A percentile compares a stretch with the other conserved stretches of the same genome.
Conservation (phyloP, 2,888 invertebrate species). For the Lepidocyrtinus sp. region DNA sequence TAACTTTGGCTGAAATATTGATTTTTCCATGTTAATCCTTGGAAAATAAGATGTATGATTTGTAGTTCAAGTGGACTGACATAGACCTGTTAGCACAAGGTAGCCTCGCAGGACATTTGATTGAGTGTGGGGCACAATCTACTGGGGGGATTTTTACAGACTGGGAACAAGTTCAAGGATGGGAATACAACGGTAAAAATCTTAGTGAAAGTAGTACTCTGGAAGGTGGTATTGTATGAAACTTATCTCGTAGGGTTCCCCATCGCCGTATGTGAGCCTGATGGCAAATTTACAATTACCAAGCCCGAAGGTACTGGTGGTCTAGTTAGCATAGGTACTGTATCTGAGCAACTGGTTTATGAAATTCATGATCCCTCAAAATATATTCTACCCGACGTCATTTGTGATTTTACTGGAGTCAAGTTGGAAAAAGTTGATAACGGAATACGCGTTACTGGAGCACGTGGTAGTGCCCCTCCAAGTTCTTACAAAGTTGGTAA, state of each 20-base stretch:
- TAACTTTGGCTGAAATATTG: not conserved
- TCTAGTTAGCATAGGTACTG: conserved; percentile 73
- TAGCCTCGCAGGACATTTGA: conserved; percentile 75
- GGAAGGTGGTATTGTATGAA: no score
- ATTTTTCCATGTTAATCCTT: not conserved
- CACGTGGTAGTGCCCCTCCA: conserved; percentile 73
- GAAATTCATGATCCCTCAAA: conserved; percentile 74
- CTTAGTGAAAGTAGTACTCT: no score
- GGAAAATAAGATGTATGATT: no score
- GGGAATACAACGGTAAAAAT: conserved; percentile 71
- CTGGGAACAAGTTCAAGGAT: conserved; percentile 73
- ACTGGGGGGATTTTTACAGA: conserved; percentile 75
- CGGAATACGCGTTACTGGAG: conserved; percentile 73
- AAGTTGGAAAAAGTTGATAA: conserved; percentile 67
- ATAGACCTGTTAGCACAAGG: conserved; percentile 73
- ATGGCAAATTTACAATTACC: conserved; percentile 73
- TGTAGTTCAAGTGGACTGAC: conserved; percentile 68
- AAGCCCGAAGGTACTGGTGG: conserved; percentile 74
- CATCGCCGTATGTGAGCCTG: conserved; percentile 73
- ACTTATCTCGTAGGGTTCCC: conserved; percentile 75
- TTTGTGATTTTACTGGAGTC: conserved; percentile 74
- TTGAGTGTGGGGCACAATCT: conserved; percentile 75
- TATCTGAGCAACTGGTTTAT: conserved; percentile 74
- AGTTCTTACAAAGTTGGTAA: conserved; percentile 73
- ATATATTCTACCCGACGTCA: conserved; percentile 74